Conservation (phyloP, 2,113 vertebrate genomes). For the Archocentrus centrarchus region DNA sequence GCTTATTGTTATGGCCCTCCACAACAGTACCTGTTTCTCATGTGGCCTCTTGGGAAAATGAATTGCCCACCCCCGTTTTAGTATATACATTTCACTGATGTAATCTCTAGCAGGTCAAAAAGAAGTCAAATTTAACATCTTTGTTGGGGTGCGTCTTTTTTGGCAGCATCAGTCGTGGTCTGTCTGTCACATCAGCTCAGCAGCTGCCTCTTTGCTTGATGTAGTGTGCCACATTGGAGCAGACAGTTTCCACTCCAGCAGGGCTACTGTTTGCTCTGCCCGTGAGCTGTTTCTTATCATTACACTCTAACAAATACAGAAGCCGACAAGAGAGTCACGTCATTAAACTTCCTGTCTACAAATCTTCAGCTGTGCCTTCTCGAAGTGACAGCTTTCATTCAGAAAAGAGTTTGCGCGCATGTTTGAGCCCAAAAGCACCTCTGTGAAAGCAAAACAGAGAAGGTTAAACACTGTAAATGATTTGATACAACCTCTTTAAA, state of each 20-base stretch:
- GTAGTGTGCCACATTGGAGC: constrained; percentile 32
- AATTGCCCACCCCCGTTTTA: neutral
- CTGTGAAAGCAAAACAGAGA: neutral
- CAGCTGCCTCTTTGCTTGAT: constrained; percentile 38
- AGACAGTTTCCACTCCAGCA: constrained; percentile 35
- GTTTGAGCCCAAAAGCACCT: neutral
- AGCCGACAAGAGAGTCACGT: neutral
- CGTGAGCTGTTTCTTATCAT: constrained; percentile 23
- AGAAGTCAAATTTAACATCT: neutral
- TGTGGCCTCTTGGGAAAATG: neutral
- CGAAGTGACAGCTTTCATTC: neutral
- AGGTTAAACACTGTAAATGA: neutral
- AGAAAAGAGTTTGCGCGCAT: neutral
- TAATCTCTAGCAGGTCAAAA: neutral
- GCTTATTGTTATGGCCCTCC: neutral
- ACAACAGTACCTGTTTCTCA: neutral
- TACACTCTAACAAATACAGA: constrained; percentile 15
- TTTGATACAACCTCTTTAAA: neutral
- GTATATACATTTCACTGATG: neutral
- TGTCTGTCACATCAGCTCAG: constrained; percentile 42
- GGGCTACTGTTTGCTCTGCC: constrained; percentile 17
- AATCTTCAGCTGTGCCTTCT: neutral
- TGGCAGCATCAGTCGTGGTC: constrained; percentile 25
- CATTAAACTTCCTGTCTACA: constrained; percentile 14
- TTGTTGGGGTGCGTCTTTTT: neutral